Conservation (phyloP, 64 coral and sea anemone species). For the Pocillopora verrucosa region DNA sequence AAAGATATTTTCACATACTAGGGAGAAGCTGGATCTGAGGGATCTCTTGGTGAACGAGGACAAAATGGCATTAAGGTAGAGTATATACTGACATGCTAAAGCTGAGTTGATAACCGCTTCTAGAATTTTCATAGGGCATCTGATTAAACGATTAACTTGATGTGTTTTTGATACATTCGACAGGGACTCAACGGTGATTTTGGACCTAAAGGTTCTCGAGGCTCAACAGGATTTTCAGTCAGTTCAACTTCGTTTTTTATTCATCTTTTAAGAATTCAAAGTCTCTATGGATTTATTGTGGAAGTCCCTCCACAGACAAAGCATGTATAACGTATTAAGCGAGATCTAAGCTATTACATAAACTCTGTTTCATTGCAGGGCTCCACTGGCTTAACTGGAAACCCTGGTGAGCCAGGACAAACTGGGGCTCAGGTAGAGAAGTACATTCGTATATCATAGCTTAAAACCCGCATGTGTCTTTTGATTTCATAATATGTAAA, state of each 20-base stretch:
- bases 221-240: constrained; percentile 23
- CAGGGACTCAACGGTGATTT: constrained; percentile 14
- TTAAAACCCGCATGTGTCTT: too few relatives aligned
- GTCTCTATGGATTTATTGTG: too few relatives aligned
- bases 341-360: neutral
- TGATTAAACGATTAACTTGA: neutral
- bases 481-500: neutral
- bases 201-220: constrained; percentile 25
- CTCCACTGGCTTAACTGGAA: neutral
- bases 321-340: too few relatives aligned
- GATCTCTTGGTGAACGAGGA: neutral
- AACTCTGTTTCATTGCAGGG: neutral
- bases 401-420: constrained; percentile 16
- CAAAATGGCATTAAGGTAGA: constrained; percentile 23
- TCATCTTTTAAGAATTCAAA: neutral
- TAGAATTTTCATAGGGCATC: neutral
- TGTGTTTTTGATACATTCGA: neutral
- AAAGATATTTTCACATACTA: neutral
- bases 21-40: constrained; percentile 27
- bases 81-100: neutral
- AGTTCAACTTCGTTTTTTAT: neutral
- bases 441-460: too few relatives aligned
- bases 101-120: neutral
- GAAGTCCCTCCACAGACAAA: too few relatives aligned
- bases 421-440: neutral